These are phyloP conservation scores for Podiceps cristatus DNA, from an alignment of 2,113 vertebrate genomes.

Conservation along the genomic window DNA sequence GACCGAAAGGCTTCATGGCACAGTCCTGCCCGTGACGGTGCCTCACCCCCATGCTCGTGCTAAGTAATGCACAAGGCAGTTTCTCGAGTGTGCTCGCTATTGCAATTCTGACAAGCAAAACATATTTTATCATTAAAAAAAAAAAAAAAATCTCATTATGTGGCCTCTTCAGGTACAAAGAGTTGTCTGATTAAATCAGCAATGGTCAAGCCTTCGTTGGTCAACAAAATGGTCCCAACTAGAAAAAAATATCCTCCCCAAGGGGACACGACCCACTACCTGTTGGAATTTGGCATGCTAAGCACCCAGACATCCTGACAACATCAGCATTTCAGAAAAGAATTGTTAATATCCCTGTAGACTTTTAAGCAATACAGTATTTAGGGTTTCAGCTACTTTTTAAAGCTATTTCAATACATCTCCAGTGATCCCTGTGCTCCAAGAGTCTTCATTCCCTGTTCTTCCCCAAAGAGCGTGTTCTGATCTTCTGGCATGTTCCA, in stretches of 20 bases:
- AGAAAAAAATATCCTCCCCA: not conserved
- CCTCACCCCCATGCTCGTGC: accelerated
- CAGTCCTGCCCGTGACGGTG: accelerated
- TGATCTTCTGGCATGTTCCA: accelerated
- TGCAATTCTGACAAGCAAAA: not conserved
- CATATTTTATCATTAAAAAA: not conserved
- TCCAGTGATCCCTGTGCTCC: accelerated
- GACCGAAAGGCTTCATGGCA: accelerated
- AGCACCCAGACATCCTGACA: not conserved
- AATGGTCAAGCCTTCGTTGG: not conserved
- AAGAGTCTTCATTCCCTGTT: not conserved
- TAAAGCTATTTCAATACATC: not conserved
- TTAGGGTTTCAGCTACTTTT: not conserved
- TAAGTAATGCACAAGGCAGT: accelerated
- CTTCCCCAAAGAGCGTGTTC: not conserved
- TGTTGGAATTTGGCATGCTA: not conserved
- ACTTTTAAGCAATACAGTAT: not conserved
- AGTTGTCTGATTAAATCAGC: not conserved
- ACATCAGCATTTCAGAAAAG: not conserved
- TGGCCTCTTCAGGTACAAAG: not conserved
- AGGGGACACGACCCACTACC: not conserved
- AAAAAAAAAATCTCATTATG: not conserved
- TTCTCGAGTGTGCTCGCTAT: not conserved
- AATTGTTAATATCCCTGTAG: not conserved
- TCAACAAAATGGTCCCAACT: accelerated